Percentiles rank a stretch among this genome's conserved stretches.
These are phyloP conservation scores for Cossypha niveicapilla DNA, from an alignment of 2,797 vertebrate genomes.

Conservation along the genomic window DNA sequence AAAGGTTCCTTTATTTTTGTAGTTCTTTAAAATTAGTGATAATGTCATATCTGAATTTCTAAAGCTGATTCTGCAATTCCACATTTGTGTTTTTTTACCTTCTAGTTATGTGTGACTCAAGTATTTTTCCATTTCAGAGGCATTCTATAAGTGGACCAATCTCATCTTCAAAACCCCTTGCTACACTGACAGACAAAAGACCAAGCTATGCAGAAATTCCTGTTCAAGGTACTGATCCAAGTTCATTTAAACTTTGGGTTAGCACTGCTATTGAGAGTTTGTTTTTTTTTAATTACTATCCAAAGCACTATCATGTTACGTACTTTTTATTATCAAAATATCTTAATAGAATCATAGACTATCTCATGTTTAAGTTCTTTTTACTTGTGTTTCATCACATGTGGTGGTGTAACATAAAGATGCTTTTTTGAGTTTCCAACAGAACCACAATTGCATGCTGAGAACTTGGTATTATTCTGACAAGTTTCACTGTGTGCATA, in stretches of 20 bases:
- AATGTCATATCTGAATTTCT: not conserved
- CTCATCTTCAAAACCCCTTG: constrained; percentile 84
- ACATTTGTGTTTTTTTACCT: not conserved
- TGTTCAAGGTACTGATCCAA: constrained; percentile 81
- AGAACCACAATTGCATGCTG: not conserved
- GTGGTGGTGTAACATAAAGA: not conserved
- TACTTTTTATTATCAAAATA: not conserved
- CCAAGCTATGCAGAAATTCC: constrained; percentile 88
- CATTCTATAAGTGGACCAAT: constrained; percentile 89
- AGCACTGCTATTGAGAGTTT: not conserved
- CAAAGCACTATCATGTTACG: not conserved
- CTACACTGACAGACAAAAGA: constrained; percentile 88
- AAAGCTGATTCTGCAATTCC: not conserved
- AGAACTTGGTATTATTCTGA: not conserved
- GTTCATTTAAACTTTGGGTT: not conserved
- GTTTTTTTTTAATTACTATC: not conserved
- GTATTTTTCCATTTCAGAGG: constrained; percentile 79
- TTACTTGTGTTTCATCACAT: not conserved
- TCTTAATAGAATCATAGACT: not conserved
- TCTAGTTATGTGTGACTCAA: not conserved
- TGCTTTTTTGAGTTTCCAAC: not conserved
- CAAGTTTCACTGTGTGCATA: not conserved
- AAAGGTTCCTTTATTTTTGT: not conserved
- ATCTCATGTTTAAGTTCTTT: not conserved
- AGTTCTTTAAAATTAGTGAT: not conserved